Conservation (phyloP, 2,888 invertebrate species). For the Campoplex nolae region DNA sequence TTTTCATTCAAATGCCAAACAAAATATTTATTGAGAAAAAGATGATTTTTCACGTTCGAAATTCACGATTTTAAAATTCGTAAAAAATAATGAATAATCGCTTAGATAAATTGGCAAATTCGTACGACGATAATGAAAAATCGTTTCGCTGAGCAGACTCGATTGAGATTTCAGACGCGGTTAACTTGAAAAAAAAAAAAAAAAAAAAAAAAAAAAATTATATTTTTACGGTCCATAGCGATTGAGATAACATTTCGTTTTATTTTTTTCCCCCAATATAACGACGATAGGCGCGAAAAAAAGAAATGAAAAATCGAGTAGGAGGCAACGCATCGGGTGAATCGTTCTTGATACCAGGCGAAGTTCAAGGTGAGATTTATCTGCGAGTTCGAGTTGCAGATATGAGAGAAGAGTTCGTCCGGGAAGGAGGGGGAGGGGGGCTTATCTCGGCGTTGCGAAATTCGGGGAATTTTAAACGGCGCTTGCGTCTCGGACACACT, state of each 20-base stretch:
- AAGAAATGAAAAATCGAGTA: not conserved
- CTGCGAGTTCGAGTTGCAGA: constrained; percentile 59
- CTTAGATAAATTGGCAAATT: not conserved
- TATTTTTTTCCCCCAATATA: not conserved
- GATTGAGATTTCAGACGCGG: not conserved
- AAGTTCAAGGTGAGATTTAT: constrained; percentile 56
- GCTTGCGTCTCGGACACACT: constrained; percentile 37
- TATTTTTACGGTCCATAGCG: not conserved
- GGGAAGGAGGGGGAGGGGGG: not conserved
- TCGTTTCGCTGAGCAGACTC: not conserved
- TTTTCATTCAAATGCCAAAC: not conserved
- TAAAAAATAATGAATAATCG: not conserved
- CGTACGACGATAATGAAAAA: not conserved
- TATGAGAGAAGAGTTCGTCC: constrained; percentile 32
- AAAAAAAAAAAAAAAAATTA: not conserved
- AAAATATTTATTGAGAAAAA: not conserved
- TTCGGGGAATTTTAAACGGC: constrained; percentile 54
- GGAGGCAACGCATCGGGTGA: not conserved
- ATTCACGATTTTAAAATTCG: not conserved
- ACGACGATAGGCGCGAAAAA: not conserved
- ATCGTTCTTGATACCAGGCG: constrained; percentile 37
- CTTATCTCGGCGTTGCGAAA: constrained; percentile 47
- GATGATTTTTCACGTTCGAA: not conserved
- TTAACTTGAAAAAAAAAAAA: not conserved
- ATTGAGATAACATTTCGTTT: not conserved